A percentile compares a stretch with the other conserved stretches of the same genome.
These are phyloP conservation scores for Auanema freiburgensis DNA, from an alignment of 2,888 invertebrate genomes.

Conservation along the genomic window DNA sequence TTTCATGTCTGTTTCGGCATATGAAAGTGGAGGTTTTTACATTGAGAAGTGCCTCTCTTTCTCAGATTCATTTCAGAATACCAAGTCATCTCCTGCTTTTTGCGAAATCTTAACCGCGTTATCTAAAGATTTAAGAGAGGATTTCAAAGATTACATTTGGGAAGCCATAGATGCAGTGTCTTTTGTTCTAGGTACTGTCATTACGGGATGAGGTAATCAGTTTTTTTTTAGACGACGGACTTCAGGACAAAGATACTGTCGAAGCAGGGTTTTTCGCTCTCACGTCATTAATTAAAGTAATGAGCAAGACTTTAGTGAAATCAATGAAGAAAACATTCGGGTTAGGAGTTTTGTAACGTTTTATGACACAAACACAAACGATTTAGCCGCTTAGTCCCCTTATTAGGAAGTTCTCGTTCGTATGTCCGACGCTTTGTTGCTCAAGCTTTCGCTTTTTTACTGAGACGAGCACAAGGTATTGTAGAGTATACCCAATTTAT, in stretches of 20 bases:
- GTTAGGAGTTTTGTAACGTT: slow-evolving; percentile 29
- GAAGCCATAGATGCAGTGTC: slow-evolving; percentile 35
- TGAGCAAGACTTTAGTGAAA: slow-evolving; percentile 81
- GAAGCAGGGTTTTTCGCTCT: slow-evolving; percentile 84
- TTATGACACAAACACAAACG: no score
- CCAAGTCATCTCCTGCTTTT: slow-evolving; percentile 30
- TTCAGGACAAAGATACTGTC: slow-evolving; percentile 65
- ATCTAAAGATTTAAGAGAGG: slow-evolving; percentile 47
- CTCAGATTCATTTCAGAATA: slow-evolving; percentile 11
- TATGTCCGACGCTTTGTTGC: slow-evolving; percentile 91
- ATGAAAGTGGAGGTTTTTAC: slow-evolving; percentile 74
- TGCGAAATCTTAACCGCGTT: slow-evolving; percentile 46
- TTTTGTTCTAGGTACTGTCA: slow-evolving; percentile 29
- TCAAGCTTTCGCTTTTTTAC: slow-evolving; percentile 92
- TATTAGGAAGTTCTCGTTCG: slow-evolving; percentile 78
- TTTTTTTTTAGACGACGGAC: slow-evolving; percentile 29
- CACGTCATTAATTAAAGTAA: slow-evolving; percentile 85
- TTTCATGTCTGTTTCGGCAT: slow-evolving; percentile 74
- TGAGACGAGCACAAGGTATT: slow-evolving; percentile 70
- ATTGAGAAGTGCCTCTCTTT: slow-evolving; percentile 2
- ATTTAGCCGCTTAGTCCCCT: slow-evolving; percentile 66
- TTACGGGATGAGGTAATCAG: slow-evolving; percentile 1
- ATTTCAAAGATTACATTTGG: slow-evolving; percentile 50
- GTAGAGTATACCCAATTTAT: slow-evolving; percentile 32
- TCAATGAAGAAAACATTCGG: slow-evolving; percentile 71